Percentiles rank a stretch among this genome's conserved stretches.
Evolutionary conservation across 2,888 invertebrate species (phyloP).

Genomic region (Epistrophe eligans): DNA sequence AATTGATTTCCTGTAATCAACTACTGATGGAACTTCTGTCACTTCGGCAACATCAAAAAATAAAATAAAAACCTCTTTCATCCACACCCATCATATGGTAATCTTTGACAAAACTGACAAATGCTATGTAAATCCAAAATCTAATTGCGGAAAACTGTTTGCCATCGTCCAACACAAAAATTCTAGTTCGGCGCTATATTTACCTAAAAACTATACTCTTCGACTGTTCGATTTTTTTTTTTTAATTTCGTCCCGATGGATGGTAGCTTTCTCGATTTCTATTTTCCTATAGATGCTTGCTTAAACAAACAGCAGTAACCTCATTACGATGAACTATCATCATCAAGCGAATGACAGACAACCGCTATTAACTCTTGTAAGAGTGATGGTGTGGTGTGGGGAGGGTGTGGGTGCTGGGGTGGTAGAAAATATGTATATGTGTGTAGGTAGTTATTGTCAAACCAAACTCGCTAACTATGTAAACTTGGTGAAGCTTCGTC

Average conservation of each 20-base stretch:
- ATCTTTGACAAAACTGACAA: conserved; percentile 40
- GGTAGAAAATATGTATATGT: not conserved
- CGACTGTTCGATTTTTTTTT: not conserved
- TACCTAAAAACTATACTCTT: conserved; percentile 17
- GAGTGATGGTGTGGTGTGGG: not conserved
- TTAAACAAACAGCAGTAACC: conserved; percentile 65
- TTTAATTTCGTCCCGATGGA: not conserved
- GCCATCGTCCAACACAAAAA: conserved; percentile 50
- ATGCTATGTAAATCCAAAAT: conserved; percentile 50
- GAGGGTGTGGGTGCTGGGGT: not conserved
- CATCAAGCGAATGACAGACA: conserved; percentile 65
- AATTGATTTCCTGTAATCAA: conserved; percentile 26
- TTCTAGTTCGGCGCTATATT: conserved; percentile 33
- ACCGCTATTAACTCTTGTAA: conserved; percentile 64
- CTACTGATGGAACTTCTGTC: conserved; percentile 10
- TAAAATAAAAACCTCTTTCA: conserved; percentile 2
- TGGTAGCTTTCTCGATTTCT: conserved; percentile 8
- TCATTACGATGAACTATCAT: conserved; percentile 72
- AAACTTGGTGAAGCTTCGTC: conserved; percentile 60
- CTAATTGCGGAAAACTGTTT: conserved; percentile 71
- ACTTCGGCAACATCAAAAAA: not conserved
- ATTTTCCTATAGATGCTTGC: conserved; percentile 30
- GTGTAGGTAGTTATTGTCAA: conserved; percentile 38
- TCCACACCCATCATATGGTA: conserved; percentile 13
- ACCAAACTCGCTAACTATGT: conserved; percentile 65